Evolutionary conservation across 2,797 vertebrate genomes (phyloP).

Genomic region (Sebastes flavidus): DNA sequence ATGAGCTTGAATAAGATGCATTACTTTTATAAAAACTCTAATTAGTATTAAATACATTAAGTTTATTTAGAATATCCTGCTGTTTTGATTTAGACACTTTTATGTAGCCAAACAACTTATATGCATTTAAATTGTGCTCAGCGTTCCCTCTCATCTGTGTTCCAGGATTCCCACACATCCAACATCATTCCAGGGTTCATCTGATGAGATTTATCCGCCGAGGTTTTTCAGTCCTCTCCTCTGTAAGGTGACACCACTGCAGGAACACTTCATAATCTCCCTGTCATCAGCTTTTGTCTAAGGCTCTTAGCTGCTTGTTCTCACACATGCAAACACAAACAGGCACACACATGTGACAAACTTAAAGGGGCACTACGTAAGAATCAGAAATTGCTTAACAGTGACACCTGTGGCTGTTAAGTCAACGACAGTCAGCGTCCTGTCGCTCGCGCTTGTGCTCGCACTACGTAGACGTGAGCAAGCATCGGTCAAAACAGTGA

Average conservation of each 20-base stretch:
- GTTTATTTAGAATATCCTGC: neutral
- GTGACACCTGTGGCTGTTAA: too few species aligned
- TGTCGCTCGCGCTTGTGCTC: too few species aligned
- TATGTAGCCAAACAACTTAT: neutral
- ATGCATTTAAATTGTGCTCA: neutral
- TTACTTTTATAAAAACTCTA: neutral
- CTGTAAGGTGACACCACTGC: constrained; percentile 59
- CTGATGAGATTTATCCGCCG: constrained; percentile 30
- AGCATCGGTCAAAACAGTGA: too few species aligned
- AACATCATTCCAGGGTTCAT: constrained; percentile 20
- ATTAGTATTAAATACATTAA: neutral
- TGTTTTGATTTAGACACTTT: neutral
- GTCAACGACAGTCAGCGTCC: too few species aligned
- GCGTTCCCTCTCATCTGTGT: neutral
- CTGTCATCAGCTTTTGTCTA: constrained; percentile 58
- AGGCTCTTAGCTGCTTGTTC: constrained; percentile 38
- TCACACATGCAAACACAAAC: constrained; percentile 14
- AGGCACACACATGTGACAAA: neutral
- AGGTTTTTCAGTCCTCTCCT: constrained; percentile 12
- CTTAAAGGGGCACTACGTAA: too few species aligned
- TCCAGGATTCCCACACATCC: constrained; percentile 28
- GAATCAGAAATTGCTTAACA: too few species aligned
- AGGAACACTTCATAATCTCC: constrained; percentile 38
- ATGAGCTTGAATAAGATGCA: neutral
- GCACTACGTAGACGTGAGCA: too few species aligned